Evolutionary conservation across 1,140 invertebrate species (phyloP).

Genomic region (Ladona fulva): DNA sequence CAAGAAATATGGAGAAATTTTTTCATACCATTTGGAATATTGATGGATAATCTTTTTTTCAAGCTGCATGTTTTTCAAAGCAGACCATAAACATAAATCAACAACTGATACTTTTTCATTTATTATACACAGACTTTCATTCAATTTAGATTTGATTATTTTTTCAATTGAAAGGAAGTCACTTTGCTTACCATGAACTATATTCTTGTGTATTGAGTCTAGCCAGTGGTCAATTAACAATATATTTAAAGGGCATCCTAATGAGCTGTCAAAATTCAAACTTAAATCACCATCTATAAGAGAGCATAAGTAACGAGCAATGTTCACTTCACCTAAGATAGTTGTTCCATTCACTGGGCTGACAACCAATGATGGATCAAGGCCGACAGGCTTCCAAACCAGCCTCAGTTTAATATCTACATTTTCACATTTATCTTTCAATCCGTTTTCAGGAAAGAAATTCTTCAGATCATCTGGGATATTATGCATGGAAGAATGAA

Average conservation of each 20-base stretch:
- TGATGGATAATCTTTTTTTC: neutral
- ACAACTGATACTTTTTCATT: neutral
- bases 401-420: constrained; percentile 32
- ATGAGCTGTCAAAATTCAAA: constrained; percentile 37
- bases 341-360: constrained; percentile 30
- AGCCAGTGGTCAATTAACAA: constrained; percentile 43
- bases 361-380: constrained; percentile 36
- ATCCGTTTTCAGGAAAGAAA: constrained; percentile 23
- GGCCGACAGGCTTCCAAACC: constrained; percentile 41
- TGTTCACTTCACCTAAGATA: constrained; percentile 42
- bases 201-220: constrained; percentile 33
- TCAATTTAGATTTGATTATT: neutral
- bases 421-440: constrained; percentile 20
- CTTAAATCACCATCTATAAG: constrained; percentile 33
- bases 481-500: constrained; percentile 37
- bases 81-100: constrained; percentile 2
- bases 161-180: neutral
- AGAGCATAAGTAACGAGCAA: constrained; percentile 43
- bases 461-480: constrained; percentile 24
- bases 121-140: neutral
- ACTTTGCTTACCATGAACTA: neutral
- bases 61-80: neutral
- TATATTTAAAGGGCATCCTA: constrained; percentile 30
- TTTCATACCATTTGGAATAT: neutral
- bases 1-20: neutral